These are phyloP conservation scores for Colletes gigas DNA, from an alignment of 1,140 invertebrate genomes.

Conservation along the genomic window DNA sequence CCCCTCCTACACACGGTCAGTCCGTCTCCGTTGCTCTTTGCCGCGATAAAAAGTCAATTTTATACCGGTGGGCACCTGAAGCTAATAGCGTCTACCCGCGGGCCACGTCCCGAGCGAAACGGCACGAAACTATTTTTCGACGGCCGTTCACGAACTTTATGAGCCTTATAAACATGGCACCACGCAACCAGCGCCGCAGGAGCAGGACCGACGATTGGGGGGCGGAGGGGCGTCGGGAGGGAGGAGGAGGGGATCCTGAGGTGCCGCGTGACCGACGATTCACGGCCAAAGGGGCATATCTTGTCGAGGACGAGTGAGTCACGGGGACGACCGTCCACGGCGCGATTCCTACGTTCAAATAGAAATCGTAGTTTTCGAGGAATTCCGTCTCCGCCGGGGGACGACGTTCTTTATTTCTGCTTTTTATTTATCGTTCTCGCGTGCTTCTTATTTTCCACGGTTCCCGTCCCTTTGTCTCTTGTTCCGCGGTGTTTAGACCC, in stretches of 20 bases:
- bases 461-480: not conserved
- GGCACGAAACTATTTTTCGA: constrained; percentile 54
- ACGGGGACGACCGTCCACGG: constrained; percentile 5
- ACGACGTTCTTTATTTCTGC: not conserved
- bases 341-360: constrained; percentile 33
- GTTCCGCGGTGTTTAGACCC: too few species aligned
- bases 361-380: constrained; percentile 46
- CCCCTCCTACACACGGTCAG: not conserved
- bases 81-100: constrained; percentile 63
- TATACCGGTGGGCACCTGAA: constrained; percentile 67
- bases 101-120: constrained; percentile 20
- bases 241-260: constrained; percentile 2
- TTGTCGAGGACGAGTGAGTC: constrained; percentile 46
- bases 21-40: not conserved
- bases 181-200: constrained; percentile 42
- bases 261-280: constrained; percentile 12
- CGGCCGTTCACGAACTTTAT: constrained; percentile 70
- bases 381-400: constrained; percentile 18
- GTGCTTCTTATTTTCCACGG: not conserved
- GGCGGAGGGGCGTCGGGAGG: too few species aligned
- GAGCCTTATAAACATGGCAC: constrained; percentile 76
- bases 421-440: not conserved
- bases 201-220: not conserved
- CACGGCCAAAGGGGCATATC: constrained; percentile 6
- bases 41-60: constrained; percentile 77